phyloP scores from a whole-genome alignment of 2,888 invertebrate species.

The Himalopsyche tibetana region DNA sequence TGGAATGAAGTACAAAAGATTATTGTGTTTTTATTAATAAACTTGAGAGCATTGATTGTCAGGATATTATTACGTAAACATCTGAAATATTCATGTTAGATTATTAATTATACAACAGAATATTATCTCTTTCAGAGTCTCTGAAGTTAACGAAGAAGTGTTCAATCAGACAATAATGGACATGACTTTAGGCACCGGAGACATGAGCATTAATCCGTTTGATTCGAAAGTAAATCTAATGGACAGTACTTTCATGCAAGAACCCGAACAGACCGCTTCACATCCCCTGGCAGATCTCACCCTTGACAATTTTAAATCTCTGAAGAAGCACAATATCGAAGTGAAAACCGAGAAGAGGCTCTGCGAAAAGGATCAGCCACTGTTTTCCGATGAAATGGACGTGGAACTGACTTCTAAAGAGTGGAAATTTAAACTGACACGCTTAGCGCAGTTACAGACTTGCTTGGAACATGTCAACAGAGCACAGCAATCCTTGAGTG shows the following conservation, averaged over 20 bases:
- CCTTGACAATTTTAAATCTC: slow-evolving; percentile 74
- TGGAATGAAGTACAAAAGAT: too few species aligned
- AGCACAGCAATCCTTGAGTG: slow-evolving; percentile 72
- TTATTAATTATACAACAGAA: too few species aligned
- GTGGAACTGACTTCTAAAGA: slow-evolving; percentile 70
- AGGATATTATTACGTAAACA: too few species aligned
- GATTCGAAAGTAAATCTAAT: slow-evolving; percentile 73
- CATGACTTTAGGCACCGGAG: slow-evolving; percentile 75
- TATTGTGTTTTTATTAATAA: too few species aligned
- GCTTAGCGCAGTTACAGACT: slow-evolving; percentile 75
- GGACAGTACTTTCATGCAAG: slow-evolving; percentile 68
- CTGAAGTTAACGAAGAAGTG: slow-evolving; percentile 62
- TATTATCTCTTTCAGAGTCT: slow-evolving; percentile 51
- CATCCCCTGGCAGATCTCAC: slow-evolving; percentile 73
- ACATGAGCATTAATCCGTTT: slow-evolving; percentile 74
- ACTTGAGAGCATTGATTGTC: too few species aligned
- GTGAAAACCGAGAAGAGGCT: slow-evolving; percentile 67
- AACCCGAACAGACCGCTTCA: slow-evolving; percentile 73
- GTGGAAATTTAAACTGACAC: slow-evolving; percentile 74
- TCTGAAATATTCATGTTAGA: too few species aligned
- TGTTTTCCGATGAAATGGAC: slow-evolving; percentile 75
- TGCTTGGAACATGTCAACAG: slow-evolving; percentile 74
- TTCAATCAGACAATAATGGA: slow-evolving; percentile 75
- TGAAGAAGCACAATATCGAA: slow-evolving; percentile 74
- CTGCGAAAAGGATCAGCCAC: slow-evolving; percentile 68